Evolutionary conservation across 2,888 invertebrate genomes (phyloP).

Genomic region (Chalcosyrphus nemorum): DNA sequence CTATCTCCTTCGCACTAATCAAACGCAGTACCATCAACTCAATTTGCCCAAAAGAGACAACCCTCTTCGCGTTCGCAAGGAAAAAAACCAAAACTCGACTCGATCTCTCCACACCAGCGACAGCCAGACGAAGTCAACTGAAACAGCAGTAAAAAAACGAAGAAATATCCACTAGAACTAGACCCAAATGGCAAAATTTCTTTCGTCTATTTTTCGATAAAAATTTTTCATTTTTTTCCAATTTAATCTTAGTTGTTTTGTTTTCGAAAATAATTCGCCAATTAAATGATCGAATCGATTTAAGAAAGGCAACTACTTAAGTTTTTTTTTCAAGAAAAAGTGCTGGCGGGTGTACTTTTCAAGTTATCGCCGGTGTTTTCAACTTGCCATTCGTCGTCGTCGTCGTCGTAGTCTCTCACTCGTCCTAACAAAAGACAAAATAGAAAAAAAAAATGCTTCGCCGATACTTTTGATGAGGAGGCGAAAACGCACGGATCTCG

Average conservation of each 20-base stretch:
- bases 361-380: constrained; percentile 63
- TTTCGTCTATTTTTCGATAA: constrained; percentile 57
- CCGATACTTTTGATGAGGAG: constrained; percentile 62
- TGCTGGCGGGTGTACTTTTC: constrained; percentile 34
- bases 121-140: constrained; percentile 33
- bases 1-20: constrained; percentile 41
- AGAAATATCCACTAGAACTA: constrained; percentile 47
- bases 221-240: constrained; percentile 22
- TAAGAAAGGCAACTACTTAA: too few species aligned
- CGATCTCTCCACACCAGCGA: constrained; percentile 5
- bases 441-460: constrained; percentile 52
- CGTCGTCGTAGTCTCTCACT: constrained; percentile 23
- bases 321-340: constrained; percentile 37
- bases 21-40: constrained; percentile 23
- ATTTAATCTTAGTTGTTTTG: constrained; percentile 46
- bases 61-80: too few species aligned
- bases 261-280: constrained; percentile 16
- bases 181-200: constrained; percentile 68
- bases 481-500: constrained; percentile 44
- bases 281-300: constrained; percentile 48
- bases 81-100: constrained; percentile 2
- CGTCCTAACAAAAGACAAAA: constrained; percentile 19
- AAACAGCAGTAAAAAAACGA: constrained; percentile 63
- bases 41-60: constrained; percentile 20
- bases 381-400: constrained; percentile 7